A percentile compares a stretch with the other conserved stretches of the same genome.
phyloP scores from a whole-genome alignment of 2,113 vertebrate genomes.

The Colinus virginianus region DNA sequence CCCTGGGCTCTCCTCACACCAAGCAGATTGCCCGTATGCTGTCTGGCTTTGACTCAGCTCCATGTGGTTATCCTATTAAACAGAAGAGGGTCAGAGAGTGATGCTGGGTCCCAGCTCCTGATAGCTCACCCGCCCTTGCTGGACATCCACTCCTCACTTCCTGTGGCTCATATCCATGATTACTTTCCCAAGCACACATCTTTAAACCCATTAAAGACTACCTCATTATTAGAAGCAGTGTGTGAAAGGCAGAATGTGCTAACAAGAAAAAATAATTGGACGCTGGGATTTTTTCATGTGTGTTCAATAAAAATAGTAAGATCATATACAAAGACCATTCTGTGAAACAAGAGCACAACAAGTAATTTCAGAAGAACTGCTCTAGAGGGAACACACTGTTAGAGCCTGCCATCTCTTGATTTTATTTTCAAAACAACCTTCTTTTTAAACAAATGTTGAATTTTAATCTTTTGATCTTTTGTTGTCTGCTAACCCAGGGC shows the following conservation, averaged over 20 bases:
- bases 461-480: slow-evolving; percentile 29
- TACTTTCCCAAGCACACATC: not conserved
- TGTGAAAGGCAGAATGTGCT: not conserved
- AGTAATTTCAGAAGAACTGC: not conserved
- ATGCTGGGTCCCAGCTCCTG: not conserved
- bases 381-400: not conserved
- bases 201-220: not conserved
- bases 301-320: not conserved
- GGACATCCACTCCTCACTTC: not conserved
- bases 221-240: not conserved
- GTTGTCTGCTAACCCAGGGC: not conserved
- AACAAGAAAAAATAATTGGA: not conserved
- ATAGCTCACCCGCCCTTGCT: not conserved
- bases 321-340: not conserved
- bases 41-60: not conserved
- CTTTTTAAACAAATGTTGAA: not conserved
- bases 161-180: not conserved
- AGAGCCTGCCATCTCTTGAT: not conserved
- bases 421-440: slow-evolving; percentile 21
- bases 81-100: not conserved
- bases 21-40: not conserved
- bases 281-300: not conserved
- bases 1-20: not conserved
- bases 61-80: not conserved
- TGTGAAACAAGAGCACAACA: not conserved